These are phyloP conservation scores for Crenuchus spilurus DNA, from an alignment of 2,797 vertebrate species.

Conservation along the genomic window DNA sequence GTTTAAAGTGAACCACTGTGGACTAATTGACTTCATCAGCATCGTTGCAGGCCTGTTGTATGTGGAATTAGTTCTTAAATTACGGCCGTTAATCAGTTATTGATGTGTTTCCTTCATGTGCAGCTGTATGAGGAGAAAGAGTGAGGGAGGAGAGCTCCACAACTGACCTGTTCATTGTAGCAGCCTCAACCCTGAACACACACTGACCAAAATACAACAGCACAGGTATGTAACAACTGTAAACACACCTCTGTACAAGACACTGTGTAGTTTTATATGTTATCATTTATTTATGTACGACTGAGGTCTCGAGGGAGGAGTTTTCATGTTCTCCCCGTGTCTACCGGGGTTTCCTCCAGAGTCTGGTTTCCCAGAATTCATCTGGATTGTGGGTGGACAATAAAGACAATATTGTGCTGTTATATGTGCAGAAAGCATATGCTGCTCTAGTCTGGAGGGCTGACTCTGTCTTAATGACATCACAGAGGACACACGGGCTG, in stretches of 20 bases:
- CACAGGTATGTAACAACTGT: constrained; percentile 75
- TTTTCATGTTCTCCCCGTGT: too few species aligned
- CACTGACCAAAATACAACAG: constrained; percentile 65
- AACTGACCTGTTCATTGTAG: neutral
- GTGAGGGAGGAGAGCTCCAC: constrained; percentile 28
- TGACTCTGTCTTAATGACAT: neutral
- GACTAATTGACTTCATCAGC: too few species aligned
- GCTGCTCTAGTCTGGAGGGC: neutral
- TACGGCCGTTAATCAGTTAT: neutral
- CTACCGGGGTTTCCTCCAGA: too few species aligned
- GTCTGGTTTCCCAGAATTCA: too few species aligned
- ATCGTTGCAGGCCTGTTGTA: too few species aligned
- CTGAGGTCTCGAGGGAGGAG: too few species aligned
- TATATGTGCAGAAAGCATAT: neutral
- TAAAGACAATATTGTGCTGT: neutral
- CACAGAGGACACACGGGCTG: neutral
- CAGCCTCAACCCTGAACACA: constrained; percentile 60
- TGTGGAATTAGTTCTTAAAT: too few species aligned
- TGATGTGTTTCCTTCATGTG: neutral
- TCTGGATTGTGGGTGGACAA: too few species aligned
- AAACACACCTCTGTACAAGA: too few species aligned
- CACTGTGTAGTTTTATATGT: too few species aligned
- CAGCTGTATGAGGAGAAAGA: constrained; percentile 24
- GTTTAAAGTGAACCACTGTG: too few species aligned
- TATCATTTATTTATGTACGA: too few species aligned